phyloP scores from a whole-genome alignment of 1,140 invertebrate genomes.

The Eulimnadia texana region DNA sequence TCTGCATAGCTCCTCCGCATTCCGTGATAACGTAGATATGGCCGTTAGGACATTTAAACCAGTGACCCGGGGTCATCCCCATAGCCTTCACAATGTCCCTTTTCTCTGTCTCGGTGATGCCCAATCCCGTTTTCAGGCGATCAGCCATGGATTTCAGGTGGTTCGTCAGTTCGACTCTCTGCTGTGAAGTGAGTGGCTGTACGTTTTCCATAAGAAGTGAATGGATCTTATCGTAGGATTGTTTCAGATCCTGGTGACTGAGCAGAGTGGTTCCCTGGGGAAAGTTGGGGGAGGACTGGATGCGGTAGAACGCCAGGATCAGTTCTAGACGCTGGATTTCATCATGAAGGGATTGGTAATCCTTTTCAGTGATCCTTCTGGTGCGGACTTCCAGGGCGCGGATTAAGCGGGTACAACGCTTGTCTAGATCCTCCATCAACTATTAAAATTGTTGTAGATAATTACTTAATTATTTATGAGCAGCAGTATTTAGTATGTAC shows the following conservation, averaged over 20 bases:
- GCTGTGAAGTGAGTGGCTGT: neutral
- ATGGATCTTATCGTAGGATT: neutral
- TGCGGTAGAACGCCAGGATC: conserved; percentile 4
- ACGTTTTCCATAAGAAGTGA: neutral
- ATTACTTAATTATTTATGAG: neutral
- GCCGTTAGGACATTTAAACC: conserved; percentile 59
- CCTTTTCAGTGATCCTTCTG: neutral
- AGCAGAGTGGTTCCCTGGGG: neutral
- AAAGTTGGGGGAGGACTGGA: neutral
- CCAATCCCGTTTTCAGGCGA: conserved; percentile 23
- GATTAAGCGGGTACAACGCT: neutral
- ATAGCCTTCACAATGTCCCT: conserved; percentile 44
- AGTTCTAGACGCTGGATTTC: conserved; percentile 7
- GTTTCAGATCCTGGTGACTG: neutral
- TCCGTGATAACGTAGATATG: conserved; percentile 53
- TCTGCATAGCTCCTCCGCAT: conserved; percentile 51
- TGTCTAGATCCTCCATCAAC: neutral
- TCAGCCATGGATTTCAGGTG: conserved; percentile 18
- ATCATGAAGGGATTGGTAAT: neutral
- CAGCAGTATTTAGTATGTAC: neutral
- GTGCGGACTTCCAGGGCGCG: neutral
- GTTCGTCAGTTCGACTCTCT: conserved; percentile 2
- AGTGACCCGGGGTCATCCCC: conserved; percentile 43
- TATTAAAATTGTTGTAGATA: neutral
- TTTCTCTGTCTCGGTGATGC: conserved; percentile 37